phyloP scores from a whole-genome alignment of 1,140 invertebrate species.

The Trichonephila clavata region DNA sequence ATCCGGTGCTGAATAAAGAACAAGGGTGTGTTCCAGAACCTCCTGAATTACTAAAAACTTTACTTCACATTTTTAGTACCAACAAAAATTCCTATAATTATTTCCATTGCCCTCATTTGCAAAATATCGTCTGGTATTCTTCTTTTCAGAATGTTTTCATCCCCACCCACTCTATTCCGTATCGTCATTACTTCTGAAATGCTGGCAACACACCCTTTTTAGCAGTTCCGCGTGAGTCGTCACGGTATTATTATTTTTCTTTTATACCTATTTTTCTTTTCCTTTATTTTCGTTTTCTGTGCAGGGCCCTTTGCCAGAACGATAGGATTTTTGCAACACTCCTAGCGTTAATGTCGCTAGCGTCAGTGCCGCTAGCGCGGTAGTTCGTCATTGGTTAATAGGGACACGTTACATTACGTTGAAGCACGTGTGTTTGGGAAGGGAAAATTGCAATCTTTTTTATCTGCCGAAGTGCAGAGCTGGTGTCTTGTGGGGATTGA shows the following conservation, averaged over 20 bases:
- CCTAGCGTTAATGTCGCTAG: neutral
- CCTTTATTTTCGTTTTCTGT: neutral
- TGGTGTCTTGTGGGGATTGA: neutral
- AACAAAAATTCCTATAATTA: constrained; percentile 16
- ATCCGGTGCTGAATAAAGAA: neutral
- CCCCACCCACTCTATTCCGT: neutral
- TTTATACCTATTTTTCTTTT: neutral
- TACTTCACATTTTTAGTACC: neutral
- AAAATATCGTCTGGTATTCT: neutral
- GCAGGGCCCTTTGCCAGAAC: constrained; percentile 10
- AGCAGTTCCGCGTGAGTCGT: neutral
- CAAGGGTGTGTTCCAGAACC: neutral
- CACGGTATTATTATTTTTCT: constrained; percentile 22
- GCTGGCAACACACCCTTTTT: constrained; percentile 42
- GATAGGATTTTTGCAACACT: neutral
- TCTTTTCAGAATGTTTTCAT: neutral
- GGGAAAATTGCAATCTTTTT: constrained; percentile 25
- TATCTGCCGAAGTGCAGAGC: neutral
- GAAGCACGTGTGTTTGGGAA: constrained; percentile 31
- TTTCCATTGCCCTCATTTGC: neutral
- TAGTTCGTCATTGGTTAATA: constrained; percentile 15
- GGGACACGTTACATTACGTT: constrained; percentile 23
- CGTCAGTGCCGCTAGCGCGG: neutral
- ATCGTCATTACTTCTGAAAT: constrained; percentile 38
- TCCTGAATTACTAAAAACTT: neutral